Evolutionary conservation across 1,140 invertebrate genomes (phyloP), one percentile per base, ranked within the genome.

Genomic region (Sipha flava): DNA sequence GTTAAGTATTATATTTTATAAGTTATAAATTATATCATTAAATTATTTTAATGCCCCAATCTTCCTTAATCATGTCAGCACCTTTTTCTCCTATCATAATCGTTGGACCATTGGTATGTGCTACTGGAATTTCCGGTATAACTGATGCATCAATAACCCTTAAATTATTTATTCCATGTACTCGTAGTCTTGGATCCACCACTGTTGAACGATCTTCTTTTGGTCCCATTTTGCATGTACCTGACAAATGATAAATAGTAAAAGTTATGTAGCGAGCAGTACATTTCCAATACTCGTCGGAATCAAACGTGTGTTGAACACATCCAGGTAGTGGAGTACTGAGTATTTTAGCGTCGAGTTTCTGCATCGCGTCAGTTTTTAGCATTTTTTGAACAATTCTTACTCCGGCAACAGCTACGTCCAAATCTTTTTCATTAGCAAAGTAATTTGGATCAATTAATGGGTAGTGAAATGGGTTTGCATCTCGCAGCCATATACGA

Each of bases 51-150:
- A 70, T 18, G 6, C 23, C 26, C 64, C 75, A 81, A 26, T 77
- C 57, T 52, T 72, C 64, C 45, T 93, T 93, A 57, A 94, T 92
- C 86, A 93, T 89, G 82, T 94, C 93, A 6, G 91, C 90, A 9
- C 87, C 91, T 84, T 93, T 93, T 84, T 94, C 93, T 2, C 89
- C 93, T 10, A 92, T 91, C 91, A 92, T 92, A 14, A 92, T 91
- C 2, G 88, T 88, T 0, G 91, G 91, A 1, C 91, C 91, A 84
- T 93, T 93, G 0, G 92, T 91, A 85, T 94, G 93, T 0, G 92
- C 92, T 82, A 90, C 91, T 12, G 92, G 87, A 37, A 93, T 91
- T 7, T 87, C 89, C 0, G 92, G 92, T 90, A 94, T 93, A 26
- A 93, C 89, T 72, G 92, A 93, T 0, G 91, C 91, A 83, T 94